Evolutionary conservation across 2,888 invertebrate genomes (phyloP), one percentile per base, ranked within the genome.

Genomic region (Parochlus steinenii): DNA sequence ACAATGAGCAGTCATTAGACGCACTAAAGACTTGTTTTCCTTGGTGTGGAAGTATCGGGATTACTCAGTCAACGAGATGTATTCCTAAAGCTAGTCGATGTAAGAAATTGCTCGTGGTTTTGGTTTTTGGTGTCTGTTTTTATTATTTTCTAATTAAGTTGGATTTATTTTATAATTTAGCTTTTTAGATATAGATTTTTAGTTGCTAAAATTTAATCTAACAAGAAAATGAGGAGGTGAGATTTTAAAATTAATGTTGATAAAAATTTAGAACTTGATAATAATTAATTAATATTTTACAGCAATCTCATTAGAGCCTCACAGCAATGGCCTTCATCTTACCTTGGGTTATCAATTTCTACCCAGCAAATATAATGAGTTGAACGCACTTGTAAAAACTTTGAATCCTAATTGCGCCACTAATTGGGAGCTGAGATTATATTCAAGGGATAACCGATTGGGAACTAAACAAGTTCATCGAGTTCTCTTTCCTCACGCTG

Each of bases 271-370:
- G 3, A 23, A 12, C 18, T 8, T 24, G 14, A 16, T 3, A 11
- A 20, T 16, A 2, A 12, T 6, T 19, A 6, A 14, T 6, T 27
- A 15, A 31, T 37, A 38, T 45, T 47, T 51, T 60, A 39, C 59
- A 75, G 76, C 75, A 12, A 71, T 79, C 46, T 71, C 69, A 48
- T 62, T 79, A 48, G 82, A 85, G 53, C 76, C 81, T 1, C 79
- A 81, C 51, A 75, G 79, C 34, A 86, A 87, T 55, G 81, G 83
- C 7, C 63, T 89, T 34, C 89, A 90, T 58, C 64, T 90, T 47
- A 86, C 87, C 6, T 62, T 90, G 49, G 87, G 87, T 12, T 89
- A 89, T 61, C 83, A 85, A 57, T 90, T 89, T 56, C 71, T 77
- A 10, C 66, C 69, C 47, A 63, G 66, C 14, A 73, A 76, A 34